A percentile compares a stretch with the other conserved stretches of the same genome.
Evolutionary conservation across 2,113 vertebrate species (phyloP).

Genomic region (Pelecanus crispus): DNA sequence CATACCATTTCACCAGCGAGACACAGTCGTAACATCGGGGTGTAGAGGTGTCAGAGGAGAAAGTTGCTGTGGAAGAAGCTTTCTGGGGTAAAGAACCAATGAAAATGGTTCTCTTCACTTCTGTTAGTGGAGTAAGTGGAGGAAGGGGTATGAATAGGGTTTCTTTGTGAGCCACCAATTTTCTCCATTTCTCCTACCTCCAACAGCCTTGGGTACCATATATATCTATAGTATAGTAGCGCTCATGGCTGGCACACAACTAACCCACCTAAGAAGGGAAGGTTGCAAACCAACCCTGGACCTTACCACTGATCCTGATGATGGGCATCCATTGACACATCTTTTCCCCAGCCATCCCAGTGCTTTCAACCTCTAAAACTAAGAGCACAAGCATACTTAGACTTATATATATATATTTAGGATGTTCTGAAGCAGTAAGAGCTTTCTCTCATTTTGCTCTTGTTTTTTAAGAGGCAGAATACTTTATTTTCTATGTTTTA

Average conservation of each 20-base stretch:
- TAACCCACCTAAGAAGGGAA: neutral
- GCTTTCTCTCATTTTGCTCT: neutral
- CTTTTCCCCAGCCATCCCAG: neutral
- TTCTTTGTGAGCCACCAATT: neutral
- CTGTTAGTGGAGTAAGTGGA: neutral
- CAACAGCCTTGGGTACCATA: neutral
- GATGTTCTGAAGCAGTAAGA: neutral
- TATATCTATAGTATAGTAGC: neutral
- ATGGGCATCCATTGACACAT: neutral
- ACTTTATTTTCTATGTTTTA: neutral
- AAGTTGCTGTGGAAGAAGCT: neutral
- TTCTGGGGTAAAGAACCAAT: neutral
- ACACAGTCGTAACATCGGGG: fast-evolving
- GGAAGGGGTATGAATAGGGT: neutral
- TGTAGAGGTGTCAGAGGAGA: neutral
- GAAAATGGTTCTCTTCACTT: neutral
- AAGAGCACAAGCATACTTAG: neutral
- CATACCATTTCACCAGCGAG: neutral
- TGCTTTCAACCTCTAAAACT: neutral
- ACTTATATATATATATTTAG: neutral
- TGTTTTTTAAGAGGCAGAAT: neutral
- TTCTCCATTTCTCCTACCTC: neutral
- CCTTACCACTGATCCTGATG: neutral
- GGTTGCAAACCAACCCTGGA: neutral
- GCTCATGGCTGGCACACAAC: neutral